Evolutionary conservation across 1,140 invertebrate species (phyloP).

Genomic region (Camponotus pennsylvanicus): DNA sequence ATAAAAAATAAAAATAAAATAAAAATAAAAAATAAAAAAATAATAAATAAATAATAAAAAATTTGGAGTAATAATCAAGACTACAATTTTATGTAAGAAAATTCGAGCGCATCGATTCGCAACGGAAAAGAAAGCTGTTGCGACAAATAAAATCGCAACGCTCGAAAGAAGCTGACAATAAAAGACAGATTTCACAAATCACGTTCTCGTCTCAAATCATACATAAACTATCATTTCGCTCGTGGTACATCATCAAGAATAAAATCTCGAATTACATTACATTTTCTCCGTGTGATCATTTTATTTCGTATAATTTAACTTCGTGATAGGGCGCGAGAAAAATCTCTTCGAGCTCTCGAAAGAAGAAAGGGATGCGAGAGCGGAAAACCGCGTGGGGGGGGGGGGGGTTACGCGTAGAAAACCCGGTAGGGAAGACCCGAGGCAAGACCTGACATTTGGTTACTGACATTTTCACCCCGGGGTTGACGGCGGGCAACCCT

Average conservation of each 20-base stretch:
- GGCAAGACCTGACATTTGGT: slow-evolving; percentile 80
- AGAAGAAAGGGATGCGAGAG: not conserved
- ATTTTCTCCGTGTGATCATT: not conserved
- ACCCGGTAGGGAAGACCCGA: slow-evolving; percentile 57
- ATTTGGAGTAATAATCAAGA: not conserved
- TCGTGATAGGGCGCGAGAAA: not conserved
- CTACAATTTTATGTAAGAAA: not conserved
- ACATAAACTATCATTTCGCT: not conserved
- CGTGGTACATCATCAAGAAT: not conserved
- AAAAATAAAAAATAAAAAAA: too few relatives aligned
- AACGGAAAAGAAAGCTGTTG: not conserved
- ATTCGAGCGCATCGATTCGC: not conserved
- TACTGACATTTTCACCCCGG: slow-evolving; percentile 84
- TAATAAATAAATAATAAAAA: not conserved
- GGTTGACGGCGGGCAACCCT: slow-evolving; percentile 83
- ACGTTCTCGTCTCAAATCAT: not conserved
- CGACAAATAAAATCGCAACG: not conserved
- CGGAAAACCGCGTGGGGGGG: slow-evolving; percentile 15
- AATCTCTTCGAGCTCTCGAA: not conserved
- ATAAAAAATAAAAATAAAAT: too few relatives aligned
- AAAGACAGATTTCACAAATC: not conserved
- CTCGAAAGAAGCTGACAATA: not conserved
- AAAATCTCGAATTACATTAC: not conserved
- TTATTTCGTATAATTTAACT: not conserved
- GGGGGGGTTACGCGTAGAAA: not conserved